These are phyloP conservation scores for Pandion haliaetus DNA, from an alignment of 2,113 vertebrate species.

Conservation along the genomic window DNA sequence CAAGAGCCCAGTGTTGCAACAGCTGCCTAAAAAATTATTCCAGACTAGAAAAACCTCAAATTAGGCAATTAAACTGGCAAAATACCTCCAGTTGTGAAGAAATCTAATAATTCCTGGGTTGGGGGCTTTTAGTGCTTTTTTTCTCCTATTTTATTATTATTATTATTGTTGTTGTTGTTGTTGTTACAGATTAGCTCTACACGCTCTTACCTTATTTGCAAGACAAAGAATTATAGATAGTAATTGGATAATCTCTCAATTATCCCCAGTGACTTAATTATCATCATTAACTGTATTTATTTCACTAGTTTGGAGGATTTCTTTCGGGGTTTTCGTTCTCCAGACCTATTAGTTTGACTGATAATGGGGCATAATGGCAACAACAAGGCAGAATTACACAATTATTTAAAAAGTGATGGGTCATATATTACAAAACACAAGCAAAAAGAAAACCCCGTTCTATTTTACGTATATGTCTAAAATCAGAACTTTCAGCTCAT, in stretches of 20 bases:
- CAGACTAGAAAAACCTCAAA: background rate
- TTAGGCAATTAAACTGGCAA: background rate
- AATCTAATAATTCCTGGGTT: background rate
- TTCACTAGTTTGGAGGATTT: conserved; percentile 59
- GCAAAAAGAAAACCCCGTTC: background rate
- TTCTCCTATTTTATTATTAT: background rate
- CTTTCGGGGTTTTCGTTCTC: conserved; percentile 54
- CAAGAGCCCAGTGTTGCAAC: background rate
- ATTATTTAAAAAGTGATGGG: background rate
- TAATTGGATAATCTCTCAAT: conserved; percentile 66
- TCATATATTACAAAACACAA: background rate
- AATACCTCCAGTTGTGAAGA: background rate
- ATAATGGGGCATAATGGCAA: conserved; percentile 2
- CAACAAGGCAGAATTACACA: background rate
- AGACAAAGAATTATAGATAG: conserved; percentile 58
- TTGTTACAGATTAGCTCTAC: conserved; percentile 5
- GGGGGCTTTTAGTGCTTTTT: background rate
- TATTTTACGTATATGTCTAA: background rate
- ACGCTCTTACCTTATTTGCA: conserved; percentile 35
- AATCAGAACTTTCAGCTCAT: background rate
- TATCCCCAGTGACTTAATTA: conserved; percentile 67
- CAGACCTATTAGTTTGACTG: conserved; percentile 51
- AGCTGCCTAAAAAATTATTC: background rate
- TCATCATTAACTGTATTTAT: conserved; percentile 68
- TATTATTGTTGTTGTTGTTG: background rate